Percentiles rank a stretch among this genome's conserved stretches.
These are phyloP conservation scores for Dione vanillae DNA, from an alignment of 2,888 invertebrate species.

Conservation along the genomic window DNA sequence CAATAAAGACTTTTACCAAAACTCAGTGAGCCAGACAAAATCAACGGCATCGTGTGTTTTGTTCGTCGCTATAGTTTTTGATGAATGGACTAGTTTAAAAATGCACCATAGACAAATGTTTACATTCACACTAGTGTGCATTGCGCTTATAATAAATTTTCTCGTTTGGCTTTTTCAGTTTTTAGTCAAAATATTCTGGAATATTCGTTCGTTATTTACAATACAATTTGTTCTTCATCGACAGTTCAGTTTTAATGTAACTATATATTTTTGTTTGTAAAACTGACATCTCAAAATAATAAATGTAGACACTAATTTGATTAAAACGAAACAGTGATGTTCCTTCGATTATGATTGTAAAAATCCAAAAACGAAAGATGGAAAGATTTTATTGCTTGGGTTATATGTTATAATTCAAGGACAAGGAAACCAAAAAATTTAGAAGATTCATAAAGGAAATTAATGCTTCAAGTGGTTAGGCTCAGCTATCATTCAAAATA, in stretches of 20 bases:
- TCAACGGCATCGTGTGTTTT: slow-evolving; percentile 64
- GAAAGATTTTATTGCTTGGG: neutral
- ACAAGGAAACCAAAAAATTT: slow-evolving; percentile 47
- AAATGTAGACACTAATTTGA: no score
- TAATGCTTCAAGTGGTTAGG: slow-evolving; percentile 70
- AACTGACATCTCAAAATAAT: no score
- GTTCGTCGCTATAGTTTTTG: slow-evolving; percentile 65
- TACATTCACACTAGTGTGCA: slow-evolving; percentile 55
- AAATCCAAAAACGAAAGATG: slow-evolving; percentile 1
- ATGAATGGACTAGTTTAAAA: slow-evolving; percentile 65
- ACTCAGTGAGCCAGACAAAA: slow-evolving; percentile 63
- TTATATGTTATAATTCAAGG: slow-evolving; percentile 28
- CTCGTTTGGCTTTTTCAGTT: slow-evolving; percentile 59
- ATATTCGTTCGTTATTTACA: slow-evolving; percentile 49
- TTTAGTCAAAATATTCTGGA: slow-evolving; percentile 64
- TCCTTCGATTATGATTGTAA: no score
- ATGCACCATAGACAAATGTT: slow-evolving; percentile 68
- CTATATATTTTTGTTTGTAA: neutral
- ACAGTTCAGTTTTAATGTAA: neutral
- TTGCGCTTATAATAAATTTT: slow-evolving; percentile 62
- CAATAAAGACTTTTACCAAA: slow-evolving; percentile 59
- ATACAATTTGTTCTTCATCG: slow-evolving; percentile 28
- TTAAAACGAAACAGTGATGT: no score
- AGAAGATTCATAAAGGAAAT: slow-evolving; percentile 68
- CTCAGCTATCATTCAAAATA: slow-evolving; percentile 75